phyloP scores from a whole-genome alignment of 2,113 vertebrate species.

The Motacilla tschutschensis region DNA sequence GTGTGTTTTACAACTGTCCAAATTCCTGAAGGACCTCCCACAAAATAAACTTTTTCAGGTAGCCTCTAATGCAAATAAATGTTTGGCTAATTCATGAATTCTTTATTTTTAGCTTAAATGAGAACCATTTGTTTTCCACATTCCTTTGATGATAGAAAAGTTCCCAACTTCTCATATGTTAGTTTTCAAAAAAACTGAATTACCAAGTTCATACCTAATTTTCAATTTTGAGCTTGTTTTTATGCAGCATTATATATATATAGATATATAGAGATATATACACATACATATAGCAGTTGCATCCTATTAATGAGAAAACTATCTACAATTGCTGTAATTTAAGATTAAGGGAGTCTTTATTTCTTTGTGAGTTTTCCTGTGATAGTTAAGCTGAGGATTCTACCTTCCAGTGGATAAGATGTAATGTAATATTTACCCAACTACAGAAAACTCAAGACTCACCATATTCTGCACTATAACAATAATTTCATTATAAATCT shows the following conservation, averaged over 20 bases:
- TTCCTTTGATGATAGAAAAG: not conserved
- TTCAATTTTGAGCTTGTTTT: not conserved
- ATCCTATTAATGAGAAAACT: not conserved
- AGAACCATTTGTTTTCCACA: not conserved
- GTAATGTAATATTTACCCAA: not conserved
- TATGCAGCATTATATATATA: not conserved
- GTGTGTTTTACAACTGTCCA: not conserved
- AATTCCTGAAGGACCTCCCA: not conserved
- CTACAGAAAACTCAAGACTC: not conserved
- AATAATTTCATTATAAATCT: not conserved
- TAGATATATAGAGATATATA: no score
- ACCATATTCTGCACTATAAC: not conserved
- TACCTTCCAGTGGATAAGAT: not conserved
- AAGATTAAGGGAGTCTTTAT: not conserved
- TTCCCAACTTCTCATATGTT: not conserved
- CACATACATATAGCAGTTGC: not conserved
- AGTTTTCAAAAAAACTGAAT: not conserved
- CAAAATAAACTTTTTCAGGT: not conserved
- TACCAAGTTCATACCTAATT: not conserved
- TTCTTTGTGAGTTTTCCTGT: not conserved
- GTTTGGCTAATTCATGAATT: not conserved
- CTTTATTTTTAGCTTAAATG: not conserved
- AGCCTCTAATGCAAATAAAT: not conserved
- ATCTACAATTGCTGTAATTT: not conserved
- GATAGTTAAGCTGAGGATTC: not conserved